Evolutionary conservation across 2,113 vertebrate species (phyloP).

Genomic region (Lagopus muta): DNA sequence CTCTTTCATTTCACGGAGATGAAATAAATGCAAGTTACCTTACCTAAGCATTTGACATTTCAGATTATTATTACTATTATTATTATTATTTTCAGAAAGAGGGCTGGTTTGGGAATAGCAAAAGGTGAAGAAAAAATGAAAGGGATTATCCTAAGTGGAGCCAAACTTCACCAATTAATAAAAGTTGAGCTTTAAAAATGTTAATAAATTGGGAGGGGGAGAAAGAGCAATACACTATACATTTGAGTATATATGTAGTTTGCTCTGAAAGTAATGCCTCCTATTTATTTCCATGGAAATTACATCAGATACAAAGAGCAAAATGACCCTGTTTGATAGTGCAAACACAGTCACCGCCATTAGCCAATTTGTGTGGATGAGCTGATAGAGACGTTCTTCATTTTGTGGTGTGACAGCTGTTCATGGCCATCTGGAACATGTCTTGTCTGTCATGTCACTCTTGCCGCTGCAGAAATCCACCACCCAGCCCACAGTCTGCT

Average conservation of each 20-base stretch:
- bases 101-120: not conserved
- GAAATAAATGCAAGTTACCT: constrained; percentile 4
- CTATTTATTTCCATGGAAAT: not conserved
- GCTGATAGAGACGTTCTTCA: no score
- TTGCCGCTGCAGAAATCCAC: no score
- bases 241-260: not conserved
- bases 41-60: not conserved
- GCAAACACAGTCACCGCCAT: not conserved
- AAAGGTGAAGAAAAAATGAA: not conserved
- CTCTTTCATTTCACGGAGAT: not conserved
- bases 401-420: no score
- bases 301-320: not conserved
- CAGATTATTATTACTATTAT: not conserved
- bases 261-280: not conserved
- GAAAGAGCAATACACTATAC: no score
- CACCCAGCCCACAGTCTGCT: no score
- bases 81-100: not conserved
- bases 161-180: not conserved
- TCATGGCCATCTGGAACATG: no score
- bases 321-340: not conserved
- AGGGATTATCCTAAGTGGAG: not conserved
- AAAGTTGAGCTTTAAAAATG: not conserved
- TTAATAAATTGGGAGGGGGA: accelerated
- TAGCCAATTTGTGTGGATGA: not conserved
- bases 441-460: no score